Conservation (phyloP, 2,888 invertebrate species). For the Aleiodes alternator region DNA sequence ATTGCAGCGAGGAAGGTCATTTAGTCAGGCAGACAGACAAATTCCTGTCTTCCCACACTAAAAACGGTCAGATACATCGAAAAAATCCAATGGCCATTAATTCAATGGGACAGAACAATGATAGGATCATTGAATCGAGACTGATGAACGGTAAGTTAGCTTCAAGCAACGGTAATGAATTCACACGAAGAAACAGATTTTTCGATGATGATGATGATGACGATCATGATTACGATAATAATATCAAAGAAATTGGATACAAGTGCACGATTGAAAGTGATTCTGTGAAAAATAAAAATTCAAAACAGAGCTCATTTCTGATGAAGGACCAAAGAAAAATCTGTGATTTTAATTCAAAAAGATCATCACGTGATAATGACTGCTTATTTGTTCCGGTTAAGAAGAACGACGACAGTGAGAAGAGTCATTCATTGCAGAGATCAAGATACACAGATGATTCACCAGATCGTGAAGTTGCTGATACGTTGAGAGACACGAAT, state of each 20-base stretch:
- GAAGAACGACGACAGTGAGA: not conserved
- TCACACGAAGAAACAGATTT: not conserved
- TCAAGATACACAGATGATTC: constrained; percentile 7
- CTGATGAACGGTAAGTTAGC: constrained; percentile 55
- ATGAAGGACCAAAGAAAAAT: constrained; percentile 9
- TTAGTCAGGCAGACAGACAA: not conserved
- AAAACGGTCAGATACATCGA: constrained; percentile 22
- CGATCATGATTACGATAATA: not conserved
- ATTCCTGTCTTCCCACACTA: not conserved
- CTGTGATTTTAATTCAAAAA: not conserved
- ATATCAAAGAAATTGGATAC: not conserved
- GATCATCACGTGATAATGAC: not conserved
- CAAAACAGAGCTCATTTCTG: not conserved
- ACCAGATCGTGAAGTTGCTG: constrained; percentile 37
- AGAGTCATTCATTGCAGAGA: not conserved
- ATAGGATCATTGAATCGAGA: constrained; percentile 41
- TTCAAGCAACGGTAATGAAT: constrained; percentile 50
- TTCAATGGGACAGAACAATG: constrained; percentile 36
- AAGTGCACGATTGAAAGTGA: constrained; percentile 1
- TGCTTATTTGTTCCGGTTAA: not conserved
- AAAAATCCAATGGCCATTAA: constrained; percentile 25
- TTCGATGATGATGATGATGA: constrained; percentile 19
- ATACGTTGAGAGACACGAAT: constrained; percentile 32
- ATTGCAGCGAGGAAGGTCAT: constrained; percentile 1
- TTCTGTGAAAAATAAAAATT: not conserved